Evolutionary conservation across 1,140 invertebrate species (phyloP).

Genomic region (Schlechtendalia chinensis): DNA sequence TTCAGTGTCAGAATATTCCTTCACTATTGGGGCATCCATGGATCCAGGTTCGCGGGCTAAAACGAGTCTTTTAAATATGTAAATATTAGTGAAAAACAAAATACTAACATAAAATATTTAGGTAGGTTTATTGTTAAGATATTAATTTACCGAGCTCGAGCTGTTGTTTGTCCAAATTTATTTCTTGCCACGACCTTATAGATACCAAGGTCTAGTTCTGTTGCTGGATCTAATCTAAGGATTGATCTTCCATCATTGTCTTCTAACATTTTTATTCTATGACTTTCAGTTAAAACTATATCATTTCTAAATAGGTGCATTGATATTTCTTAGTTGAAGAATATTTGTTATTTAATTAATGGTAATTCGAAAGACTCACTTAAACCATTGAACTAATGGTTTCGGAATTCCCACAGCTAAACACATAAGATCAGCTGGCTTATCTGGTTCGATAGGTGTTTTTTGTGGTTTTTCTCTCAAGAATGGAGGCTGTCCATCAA

Average conservation of each 20-base stretch:
- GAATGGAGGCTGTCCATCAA: conserved; percentile 75
- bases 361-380: conserved; percentile 57
- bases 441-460: conserved; percentile 75
- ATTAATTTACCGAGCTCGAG: conserved; percentile 60
- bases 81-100: neutral
- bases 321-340: neutral
- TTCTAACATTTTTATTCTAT: conserved; percentile 72
- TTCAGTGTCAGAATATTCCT: conserved; percentile 79
- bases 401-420: conserved; percentile 85
- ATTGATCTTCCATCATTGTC: conserved; percentile 77
- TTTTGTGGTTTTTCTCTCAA: conserved; percentile 78
- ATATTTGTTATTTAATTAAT: neutral
- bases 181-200: conserved; percentile 95
- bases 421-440: conserved; percentile 75
- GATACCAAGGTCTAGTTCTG: conserved; percentile 80
- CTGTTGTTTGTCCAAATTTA: conserved; percentile 73
- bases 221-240: conserved; percentile 71
- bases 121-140: neutral
- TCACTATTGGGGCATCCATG: conserved; percentile 83
- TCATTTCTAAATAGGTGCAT: conserved; percentile 68
- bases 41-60: conserved; percentile 72
- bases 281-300: conserved; percentile 75
- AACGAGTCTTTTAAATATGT: conserved; percentile 62
- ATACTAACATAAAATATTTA: neutral
- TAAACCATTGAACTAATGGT: conserved; percentile 93